These are phyloP conservation scores for Petromus typicus DNA, from an alignment of 2,113 vertebrate species.

Conservation along the genomic window DNA sequence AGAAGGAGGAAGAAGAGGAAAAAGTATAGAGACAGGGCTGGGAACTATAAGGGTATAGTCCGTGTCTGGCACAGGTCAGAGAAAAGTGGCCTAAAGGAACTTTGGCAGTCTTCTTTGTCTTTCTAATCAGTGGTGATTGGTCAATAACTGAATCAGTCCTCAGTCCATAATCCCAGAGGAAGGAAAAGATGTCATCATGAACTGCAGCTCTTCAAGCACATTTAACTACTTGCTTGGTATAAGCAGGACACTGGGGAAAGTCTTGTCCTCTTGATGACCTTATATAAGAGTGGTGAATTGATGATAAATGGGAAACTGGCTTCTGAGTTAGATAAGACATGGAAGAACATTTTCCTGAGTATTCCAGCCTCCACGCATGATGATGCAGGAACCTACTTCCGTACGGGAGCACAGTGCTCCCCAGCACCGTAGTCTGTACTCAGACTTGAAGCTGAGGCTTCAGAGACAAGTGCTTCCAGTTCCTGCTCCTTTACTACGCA, in stretches of 20 bases:
- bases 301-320: constrained; percentile 19
- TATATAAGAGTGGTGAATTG: background rate
- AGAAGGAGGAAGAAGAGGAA: background rate
- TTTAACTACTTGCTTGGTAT: constrained; percentile 5
- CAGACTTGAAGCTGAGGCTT: background rate
- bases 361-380: background rate
- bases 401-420: background rate
- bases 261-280: background rate
- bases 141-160: constrained; percentile 56
- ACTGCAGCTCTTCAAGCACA: constrained; percentile 23
- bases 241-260: constrained; percentile 16
- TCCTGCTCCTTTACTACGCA: background rate
- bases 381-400: constrained; percentile 46
- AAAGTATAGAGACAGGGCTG: background rate
- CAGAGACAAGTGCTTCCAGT: background rate
- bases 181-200: background rate
- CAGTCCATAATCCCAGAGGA: background rate
- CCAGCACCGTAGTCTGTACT: constrained; percentile 13
- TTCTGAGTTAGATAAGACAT: constrained; percentile 17
- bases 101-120: background rate
- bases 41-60: background rate
- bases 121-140: constrained; percentile 3
- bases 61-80: background rate
- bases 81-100: background rate
- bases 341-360: constrained; percentile 32